Conservation (phyloP, 2,113 vertebrate species). For the Lynx canadensis region DNA sequence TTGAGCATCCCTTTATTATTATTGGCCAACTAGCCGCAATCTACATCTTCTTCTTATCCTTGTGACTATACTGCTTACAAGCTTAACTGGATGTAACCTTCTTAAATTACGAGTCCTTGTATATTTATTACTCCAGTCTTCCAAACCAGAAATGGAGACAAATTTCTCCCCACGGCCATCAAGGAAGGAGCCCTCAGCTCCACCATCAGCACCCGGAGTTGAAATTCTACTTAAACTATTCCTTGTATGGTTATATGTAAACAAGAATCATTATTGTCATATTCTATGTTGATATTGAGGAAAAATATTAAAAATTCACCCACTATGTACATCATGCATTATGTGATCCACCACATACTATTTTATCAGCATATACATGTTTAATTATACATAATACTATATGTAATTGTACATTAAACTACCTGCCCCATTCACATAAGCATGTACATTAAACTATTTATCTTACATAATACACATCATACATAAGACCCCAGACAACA, state of each 20-base stretch:
- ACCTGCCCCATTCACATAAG: not conserved
- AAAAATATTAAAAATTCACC: not conserved
- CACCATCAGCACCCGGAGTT: not conserved
- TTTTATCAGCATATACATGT: not conserved
- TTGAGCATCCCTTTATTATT: constrained; percentile 23
- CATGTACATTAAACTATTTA: not conserved
- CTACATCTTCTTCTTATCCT: not conserved
- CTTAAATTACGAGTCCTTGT: not conserved
- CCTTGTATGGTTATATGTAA: not conserved
- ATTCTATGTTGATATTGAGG: not conserved
- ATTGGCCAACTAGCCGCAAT: not conserved
- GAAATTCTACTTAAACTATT: not conserved
- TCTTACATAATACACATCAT: not conserved
- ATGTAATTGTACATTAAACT: not conserved
- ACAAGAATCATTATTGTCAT: not conserved
- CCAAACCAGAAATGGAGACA: not conserved
- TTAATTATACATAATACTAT: not conserved
- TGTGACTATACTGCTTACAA: not conserved
- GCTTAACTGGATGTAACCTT: not conserved
- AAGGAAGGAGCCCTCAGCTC: not conserved
- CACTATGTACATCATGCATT: not conserved
- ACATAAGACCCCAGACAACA: not conserved
- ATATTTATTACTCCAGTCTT: not conserved
- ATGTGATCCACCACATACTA: not conserved
- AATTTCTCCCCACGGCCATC: not conserved